These are phyloP conservation scores for Orthosia gracilis DNA, from an alignment of 2,888 invertebrate species.

Conservation along the genomic window DNA sequence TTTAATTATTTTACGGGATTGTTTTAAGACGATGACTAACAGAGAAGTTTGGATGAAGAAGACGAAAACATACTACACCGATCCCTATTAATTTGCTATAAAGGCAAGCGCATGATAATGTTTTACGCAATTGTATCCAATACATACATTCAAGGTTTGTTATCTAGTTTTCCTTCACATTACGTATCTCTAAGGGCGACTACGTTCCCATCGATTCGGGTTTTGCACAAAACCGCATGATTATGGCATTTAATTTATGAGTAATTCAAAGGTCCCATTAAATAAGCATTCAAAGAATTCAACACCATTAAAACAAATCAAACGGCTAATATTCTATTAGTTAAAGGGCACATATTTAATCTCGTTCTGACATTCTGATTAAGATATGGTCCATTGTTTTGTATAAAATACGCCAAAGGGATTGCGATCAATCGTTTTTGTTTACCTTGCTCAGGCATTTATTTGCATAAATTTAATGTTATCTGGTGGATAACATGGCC, in stretches of 20 bases:
- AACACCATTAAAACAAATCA: conserved; percentile 49
- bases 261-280: conserved; percentile 13
- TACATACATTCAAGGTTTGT: no score
- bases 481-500: conserved; percentile 48
- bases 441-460: conserved; percentile 59
- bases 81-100: no score
- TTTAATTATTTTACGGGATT: neutral
- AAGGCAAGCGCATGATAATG: no score
- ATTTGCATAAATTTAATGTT: conserved; percentile 67
- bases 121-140: neutral
- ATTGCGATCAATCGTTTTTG: conserved; percentile 66
- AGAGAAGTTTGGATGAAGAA: no score
- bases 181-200: neutral
- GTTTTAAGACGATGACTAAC: no score
- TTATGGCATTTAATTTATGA: neutral
- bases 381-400: conserved; percentile 67
- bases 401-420: conserved; percentile 61
- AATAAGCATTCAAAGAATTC: conserved; percentile 32
- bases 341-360: conserved; percentile 56
- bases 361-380: conserved; percentile 64
- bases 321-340: conserved; percentile 53
- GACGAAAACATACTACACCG: no score
- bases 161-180: neutral
- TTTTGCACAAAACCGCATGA: neutral
- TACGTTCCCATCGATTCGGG: neutral